Evolutionary conservation across 2,113 vertebrate genomes (phyloP).

Genomic region (Orycteropus afer): DNA sequence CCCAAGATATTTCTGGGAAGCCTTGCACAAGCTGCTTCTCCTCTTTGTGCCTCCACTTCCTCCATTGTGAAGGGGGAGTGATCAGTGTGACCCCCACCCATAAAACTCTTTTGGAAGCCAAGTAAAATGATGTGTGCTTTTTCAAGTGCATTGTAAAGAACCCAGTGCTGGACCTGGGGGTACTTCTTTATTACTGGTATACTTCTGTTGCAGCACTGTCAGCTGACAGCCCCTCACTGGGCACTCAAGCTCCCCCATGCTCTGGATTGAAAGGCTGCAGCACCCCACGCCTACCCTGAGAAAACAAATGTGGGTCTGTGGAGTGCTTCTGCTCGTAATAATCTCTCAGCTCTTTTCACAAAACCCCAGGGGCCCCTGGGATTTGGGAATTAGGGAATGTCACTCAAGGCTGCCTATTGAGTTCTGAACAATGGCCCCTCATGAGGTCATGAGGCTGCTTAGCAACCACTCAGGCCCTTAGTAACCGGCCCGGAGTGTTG

Average conservation of each 20-base stretch:
- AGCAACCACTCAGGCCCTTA: slow-evolving; percentile 75
- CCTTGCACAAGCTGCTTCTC: neutral
- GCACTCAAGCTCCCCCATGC: neutral
- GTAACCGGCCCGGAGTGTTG: slow-evolving; percentile 62
- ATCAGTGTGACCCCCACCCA: neutral
- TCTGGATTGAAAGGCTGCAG: neutral
- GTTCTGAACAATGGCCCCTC: slow-evolving; percentile 68
- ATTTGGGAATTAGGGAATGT: slow-evolving; percentile 64
- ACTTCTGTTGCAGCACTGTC: neutral
- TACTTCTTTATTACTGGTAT: neutral
- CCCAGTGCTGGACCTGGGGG: neutral
- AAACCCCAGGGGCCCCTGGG: slow-evolving; percentile 51
- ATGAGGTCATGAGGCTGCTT: slow-evolving; percentile 70
- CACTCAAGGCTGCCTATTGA: slow-evolving; percentile 71
- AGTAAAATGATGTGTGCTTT: neutral
- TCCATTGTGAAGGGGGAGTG: neutral
- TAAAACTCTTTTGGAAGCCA: neutral
- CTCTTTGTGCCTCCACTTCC: neutral
- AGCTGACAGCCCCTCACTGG: neutral
- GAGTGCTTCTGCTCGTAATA: neutral
- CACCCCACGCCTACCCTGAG: neutral
- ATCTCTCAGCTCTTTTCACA: slow-evolving; percentile 54
- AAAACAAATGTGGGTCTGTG: slow-evolving; percentile 5
- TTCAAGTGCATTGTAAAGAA: neutral
- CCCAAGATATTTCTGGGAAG: neutral